Evolutionary conservation across 1,140 invertebrate species (phyloP).

Genomic region (Brachionus calyciflorus): DNA sequence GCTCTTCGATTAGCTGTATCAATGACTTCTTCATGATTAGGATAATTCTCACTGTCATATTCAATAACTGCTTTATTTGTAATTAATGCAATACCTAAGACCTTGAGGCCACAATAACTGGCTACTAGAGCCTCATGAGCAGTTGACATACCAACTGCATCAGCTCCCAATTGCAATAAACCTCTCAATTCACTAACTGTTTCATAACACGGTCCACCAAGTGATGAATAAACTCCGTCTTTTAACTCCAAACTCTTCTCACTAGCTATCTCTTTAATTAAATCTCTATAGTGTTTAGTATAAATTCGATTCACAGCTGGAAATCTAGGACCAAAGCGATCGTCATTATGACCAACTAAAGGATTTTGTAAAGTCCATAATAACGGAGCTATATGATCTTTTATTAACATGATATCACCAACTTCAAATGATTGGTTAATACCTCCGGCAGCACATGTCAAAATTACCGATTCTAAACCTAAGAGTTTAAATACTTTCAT

Average conservation of each 20-base stretch:
- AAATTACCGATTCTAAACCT: conserved; percentile 79
- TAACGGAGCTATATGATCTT: conserved; percentile 80
- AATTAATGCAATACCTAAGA: conserved; percentile 85
- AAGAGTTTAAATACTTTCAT: conserved; percentile 89
- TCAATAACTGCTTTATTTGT: conserved; percentile 81
- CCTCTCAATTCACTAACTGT: conserved; percentile 82
- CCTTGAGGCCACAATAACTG: conserved; percentile 80
- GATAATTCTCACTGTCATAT: conserved; percentile 71
- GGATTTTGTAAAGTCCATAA: conserved; percentile 80
- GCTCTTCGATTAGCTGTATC: conserved; percentile 71
- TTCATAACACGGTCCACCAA: conserved; percentile 85
- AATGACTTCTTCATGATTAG: conserved; percentile 85
- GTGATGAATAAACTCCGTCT: conserved; percentile 81
- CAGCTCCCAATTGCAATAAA: conserved; percentile 75
- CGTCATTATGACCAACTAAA: conserved; percentile 85
- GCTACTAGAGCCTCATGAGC: conserved; percentile 83
- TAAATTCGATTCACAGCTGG: conserved; percentile 85
- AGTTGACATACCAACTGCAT: conserved; percentile 90
- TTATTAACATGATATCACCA: conserved; percentile 92
- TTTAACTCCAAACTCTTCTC: conserved; percentile 60
- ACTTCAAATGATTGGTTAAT: conserved; percentile 79
- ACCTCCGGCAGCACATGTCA: conserved; percentile 91
- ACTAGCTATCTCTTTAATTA: background rate
- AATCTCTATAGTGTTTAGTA: conserved; percentile 63
- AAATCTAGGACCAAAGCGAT: conserved; percentile 86